A percentile compares a stretch with the other conserved stretches of the same genome.
Evolutionary conservation across 1,140 invertebrate genomes (phyloP).

Genomic region (Zaprionus davidi): DNA sequence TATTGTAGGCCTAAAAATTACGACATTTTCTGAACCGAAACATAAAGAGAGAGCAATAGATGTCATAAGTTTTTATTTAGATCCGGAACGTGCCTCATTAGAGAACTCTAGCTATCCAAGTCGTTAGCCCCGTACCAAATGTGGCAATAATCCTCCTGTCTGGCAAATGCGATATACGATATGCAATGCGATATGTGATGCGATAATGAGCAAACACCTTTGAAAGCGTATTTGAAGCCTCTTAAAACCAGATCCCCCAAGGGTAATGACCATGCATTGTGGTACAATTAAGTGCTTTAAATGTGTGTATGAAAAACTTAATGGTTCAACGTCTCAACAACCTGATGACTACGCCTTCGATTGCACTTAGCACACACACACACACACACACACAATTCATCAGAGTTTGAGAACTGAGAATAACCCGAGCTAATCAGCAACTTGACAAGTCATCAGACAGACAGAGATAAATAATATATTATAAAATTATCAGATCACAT

Average conservation of each 20-base stretch:
- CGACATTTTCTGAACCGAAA: background rate
- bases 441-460: background rate
- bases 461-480: background rate
- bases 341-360: conserved; percentile 3
- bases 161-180: background rate
- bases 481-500: background rate
- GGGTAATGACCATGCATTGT: conserved; percentile 16
- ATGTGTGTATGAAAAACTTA: conserved; percentile 13
- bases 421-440: background rate
- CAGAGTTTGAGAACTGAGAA: background rate
- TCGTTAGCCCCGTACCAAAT: background rate
- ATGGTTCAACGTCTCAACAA: conserved; percentile 26
- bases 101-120: background rate
- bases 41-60: background rate
- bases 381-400: background rate
- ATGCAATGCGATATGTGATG: no score
- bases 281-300: conserved; percentile 11
- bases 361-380: conserved; percentile 11
- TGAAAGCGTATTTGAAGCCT: conserved; percentile 10
- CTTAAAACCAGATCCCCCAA: conserved; percentile 10
- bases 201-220: background rate
- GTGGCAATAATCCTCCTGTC: conserved; percentile 2
- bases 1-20: background rate
- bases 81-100: conserved; percentile 1
- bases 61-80: background rate